phyloP scores from a whole-genome alignment of 1,140 invertebrate species.

The Zaprionus ghesquierei region DNA sequence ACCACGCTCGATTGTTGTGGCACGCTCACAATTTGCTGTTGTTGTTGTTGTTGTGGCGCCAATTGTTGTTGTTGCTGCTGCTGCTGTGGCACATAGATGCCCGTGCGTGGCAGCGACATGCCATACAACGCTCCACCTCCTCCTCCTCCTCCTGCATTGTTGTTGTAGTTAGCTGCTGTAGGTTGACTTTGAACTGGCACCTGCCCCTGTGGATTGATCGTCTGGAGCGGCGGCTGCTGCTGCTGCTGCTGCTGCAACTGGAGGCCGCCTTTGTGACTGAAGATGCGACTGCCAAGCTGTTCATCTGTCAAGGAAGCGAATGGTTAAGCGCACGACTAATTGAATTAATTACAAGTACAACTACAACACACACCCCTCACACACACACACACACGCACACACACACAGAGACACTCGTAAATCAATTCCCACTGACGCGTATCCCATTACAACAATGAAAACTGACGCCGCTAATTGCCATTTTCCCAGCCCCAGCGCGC shows the following conservation, averaged over 20 bases:
- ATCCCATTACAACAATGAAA: slow-evolving; percentile 71
- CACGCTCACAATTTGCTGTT: slow-evolving; percentile 24
- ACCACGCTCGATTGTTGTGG: slow-evolving; percentile 42
- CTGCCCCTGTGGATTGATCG: slow-evolving; percentile 51
- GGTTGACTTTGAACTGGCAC: background rate
- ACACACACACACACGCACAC: slow-evolving; percentile 11
- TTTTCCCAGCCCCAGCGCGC: slow-evolving; percentile 66
- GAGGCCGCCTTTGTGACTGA: slow-evolving; percentile 87
- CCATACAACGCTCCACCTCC: slow-evolving; percentile 50
- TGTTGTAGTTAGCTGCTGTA: slow-evolving; percentile 48
- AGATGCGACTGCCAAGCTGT: slow-evolving; percentile 84
- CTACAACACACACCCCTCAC: too few relatives aligned
- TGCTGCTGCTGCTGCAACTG: slow-evolving; percentile 81
- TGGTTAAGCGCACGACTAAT: slow-evolving; percentile 72
- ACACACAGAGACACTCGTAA: slow-evolving; percentile 65
- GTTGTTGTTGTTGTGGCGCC: slow-evolving; percentile 36
- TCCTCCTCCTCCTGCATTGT: slow-evolving; percentile 22
- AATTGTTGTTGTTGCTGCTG: slow-evolving; percentile 45
- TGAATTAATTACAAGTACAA: slow-evolving; percentile 71
- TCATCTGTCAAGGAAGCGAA: slow-evolving; percentile 68
- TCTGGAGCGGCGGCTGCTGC: slow-evolving; percentile 5
- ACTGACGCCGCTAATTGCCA: slow-evolving; percentile 69
- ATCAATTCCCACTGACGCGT: slow-evolving; percentile 69
- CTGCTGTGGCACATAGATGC: slow-evolving; percentile 62
- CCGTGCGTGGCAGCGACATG: slow-evolving; percentile 62